phyloP scores from a whole-genome alignment of 2,113 vertebrate species.

The Xerus inauris region DNA sequence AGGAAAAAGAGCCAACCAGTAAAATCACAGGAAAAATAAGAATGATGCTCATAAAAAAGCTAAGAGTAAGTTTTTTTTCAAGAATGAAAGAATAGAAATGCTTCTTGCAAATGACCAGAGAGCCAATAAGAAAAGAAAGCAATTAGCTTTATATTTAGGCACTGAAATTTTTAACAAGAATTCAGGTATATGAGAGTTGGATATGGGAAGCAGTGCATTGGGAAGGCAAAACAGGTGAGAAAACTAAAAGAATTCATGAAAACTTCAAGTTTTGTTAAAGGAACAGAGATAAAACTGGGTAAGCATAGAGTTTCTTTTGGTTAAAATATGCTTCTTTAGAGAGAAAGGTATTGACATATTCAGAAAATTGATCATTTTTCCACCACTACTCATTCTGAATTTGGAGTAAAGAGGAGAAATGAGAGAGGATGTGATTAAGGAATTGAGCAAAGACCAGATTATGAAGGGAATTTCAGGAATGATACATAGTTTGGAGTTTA shows the following conservation, averaged over 20 bases:
- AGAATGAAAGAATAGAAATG: background rate
- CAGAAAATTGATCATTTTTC: background rate
- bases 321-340: background rate
- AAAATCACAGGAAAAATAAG: background rate
- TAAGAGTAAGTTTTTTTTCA: background rate
- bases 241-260: background rate
- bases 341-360: background rate
- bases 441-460: background rate
- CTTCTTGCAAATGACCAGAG: background rate
- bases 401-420: background rate
- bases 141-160: background rate
- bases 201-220: too few species aligned
- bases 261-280: background rate
- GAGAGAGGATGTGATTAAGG: background rate
- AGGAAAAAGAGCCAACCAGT: background rate
- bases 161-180: background rate
- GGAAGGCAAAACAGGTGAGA: background rate
- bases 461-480: background rate
- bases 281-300: fast-evolving
- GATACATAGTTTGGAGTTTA: background rate
- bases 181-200: background rate
- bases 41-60: background rate
- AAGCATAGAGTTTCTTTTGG: background rate
- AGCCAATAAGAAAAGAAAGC: background rate
- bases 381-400: too few species aligned